phyloP scores from a whole-genome alignment of 2,113 vertebrate genomes.

The Paramisgurnus dabryanus region DNA sequence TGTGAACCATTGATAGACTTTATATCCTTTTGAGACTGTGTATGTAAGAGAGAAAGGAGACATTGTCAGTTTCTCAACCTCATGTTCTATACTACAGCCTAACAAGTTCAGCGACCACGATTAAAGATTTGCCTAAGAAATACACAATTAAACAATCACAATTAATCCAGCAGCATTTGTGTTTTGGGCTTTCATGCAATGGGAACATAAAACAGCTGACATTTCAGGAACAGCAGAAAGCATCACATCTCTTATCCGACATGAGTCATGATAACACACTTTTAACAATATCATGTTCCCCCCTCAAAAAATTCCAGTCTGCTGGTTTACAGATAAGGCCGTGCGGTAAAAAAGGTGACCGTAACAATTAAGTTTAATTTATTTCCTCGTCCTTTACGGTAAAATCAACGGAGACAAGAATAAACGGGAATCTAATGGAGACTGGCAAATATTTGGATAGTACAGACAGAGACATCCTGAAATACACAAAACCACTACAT shows the following conservation, averaged over 20 bases:
- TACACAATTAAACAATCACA: not conserved
- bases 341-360: slow-evolving; percentile 42
- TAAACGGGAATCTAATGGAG: not conserved
- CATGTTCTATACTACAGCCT: not conserved
- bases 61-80: not conserved
- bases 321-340: slow-evolving; percentile 64
- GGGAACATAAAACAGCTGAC: not conserved
- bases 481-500: not conserved
- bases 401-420: not conserved
- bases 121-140: not conserved
- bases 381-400: not conserved
- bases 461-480: not conserved
- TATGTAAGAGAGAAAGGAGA: not conserved
- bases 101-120: not conserved
- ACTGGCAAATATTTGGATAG: not conserved
- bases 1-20: not conserved
- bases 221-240: slow-evolving; percentile 7
- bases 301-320: slow-evolving; percentile 46
- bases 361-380: not conserved
- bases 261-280: slow-evolving; percentile 19
- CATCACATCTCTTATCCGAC: slow-evolving; percentile 15
- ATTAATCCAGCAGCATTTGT: not conserved
- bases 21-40: not conserved
- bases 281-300: slow-evolving; percentile 48
- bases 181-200: not conserved